A percentile compares a stretch with the other conserved stretches of the same genome.
Conservation (phyloP, 1,140 invertebrate species). For the Drosophila ogumai region DNA sequence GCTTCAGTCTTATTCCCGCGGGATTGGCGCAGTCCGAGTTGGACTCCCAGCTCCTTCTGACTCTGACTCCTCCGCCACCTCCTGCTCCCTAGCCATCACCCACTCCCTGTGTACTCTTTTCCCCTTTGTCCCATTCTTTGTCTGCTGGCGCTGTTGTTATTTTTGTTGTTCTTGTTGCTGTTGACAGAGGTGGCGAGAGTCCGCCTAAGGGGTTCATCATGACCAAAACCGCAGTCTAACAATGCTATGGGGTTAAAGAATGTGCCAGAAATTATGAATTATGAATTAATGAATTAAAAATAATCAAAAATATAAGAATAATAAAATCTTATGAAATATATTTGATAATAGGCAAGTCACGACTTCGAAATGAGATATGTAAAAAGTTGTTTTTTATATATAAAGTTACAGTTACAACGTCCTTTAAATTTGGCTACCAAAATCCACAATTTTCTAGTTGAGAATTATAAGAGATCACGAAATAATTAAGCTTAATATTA, state of each 20-base stretch:
- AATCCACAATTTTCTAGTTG: background rate
- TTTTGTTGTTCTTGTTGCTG: slow-evolving; percentile 30
- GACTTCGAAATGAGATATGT: background rate
- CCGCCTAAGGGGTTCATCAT: slow-evolving; percentile 16
- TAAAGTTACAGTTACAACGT: background rate
- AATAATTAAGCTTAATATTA: too few species aligned
- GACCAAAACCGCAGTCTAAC: slow-evolving; percentile 4
- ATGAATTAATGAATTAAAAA: too few species aligned
- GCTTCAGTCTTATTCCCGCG: slow-evolving; percentile 40
- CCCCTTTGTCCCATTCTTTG: slow-evolving; percentile 34
- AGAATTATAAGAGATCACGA: background rate
- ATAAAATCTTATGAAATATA: too few species aligned
- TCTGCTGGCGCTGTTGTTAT: slow-evolving; percentile 19
- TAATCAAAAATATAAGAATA: too few species aligned
- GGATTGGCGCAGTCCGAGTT: slow-evolving; percentile 54
- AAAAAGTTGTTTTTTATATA: background rate
- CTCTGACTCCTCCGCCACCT: background rate
- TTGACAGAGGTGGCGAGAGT: slow-evolving; percentile 31
- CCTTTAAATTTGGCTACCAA: too few species aligned
- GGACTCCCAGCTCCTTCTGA: slow-evolving; percentile 28
- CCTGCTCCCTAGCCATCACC: slow-evolving; percentile 15
- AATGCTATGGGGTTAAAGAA: background rate
- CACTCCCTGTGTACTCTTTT: slow-evolving; percentile 26
- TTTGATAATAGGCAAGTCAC: background rate
- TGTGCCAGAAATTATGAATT: background rate